Conservation (phyloP, 2,797 vertebrate genomes). For the Ispidina lecontei region DNA sequence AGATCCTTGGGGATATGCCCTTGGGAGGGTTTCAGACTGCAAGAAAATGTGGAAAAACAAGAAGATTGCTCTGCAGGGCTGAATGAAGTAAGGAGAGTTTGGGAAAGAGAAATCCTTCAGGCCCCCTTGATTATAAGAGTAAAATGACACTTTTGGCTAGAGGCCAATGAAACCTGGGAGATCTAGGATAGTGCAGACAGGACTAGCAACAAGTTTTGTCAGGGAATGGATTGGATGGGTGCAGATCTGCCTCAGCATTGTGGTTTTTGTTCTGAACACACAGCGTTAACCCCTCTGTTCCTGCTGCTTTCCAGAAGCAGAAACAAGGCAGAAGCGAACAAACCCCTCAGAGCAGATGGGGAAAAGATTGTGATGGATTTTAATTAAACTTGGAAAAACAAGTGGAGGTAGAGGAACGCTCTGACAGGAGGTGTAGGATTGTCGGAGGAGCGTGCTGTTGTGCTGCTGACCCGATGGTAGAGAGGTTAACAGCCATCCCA, state of each 20-base stretch:
- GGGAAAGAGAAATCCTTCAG: conserved; percentile 73
- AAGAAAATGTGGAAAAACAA: conserved; percentile 83
- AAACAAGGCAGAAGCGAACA: background rate
- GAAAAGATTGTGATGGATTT: background rate
- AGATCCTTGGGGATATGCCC: conserved; percentile 71
- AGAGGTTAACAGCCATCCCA: background rate
- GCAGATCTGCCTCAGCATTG: conserved; percentile 21
- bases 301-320: conserved; percentile 11
- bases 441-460: conserved; percentile 22
- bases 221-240: conserved; percentile 62
- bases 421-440: conserved; percentile 30
- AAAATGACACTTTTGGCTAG: conserved; percentile 76
- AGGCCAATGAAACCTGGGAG: conserved; percentile 71
- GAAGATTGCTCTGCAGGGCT: conserved; percentile 70
- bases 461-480: background rate
- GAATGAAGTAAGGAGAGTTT: conserved; percentile 72
- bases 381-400: conserved; percentile 59
- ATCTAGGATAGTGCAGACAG: conserved; percentile 71
- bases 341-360: background rate
- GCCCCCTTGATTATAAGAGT: conserved; percentile 73
- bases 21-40: conserved; percentile 71
- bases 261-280: conserved; percentile 41
- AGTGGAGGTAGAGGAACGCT: conserved; percentile 38
- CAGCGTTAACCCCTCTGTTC: conserved; percentile 55
- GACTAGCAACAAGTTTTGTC: conserved; percentile 71